These are phyloP conservation scores for Phortica magna DNA, from an alignment of 2,888 invertebrate genomes.

Conservation along the genomic window DNA sequence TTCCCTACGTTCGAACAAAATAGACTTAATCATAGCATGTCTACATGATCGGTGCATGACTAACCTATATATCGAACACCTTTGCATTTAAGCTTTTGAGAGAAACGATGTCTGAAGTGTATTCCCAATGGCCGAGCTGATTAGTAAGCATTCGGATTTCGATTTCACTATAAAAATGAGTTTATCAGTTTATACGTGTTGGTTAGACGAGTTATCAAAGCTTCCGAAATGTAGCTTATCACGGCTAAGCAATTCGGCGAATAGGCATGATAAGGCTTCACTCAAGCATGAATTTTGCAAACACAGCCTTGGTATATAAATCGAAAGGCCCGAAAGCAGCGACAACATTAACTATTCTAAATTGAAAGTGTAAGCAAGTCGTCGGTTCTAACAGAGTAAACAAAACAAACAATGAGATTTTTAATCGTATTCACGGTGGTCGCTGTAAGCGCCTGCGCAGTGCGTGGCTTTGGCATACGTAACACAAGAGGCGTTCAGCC, in stretches of 20 bases:
- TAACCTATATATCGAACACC: slow-evolving; percentile 47
- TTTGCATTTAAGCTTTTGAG: background rate
- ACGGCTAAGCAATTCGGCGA: slow-evolving; percentile 41
- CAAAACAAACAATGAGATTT: slow-evolving; percentile 49
- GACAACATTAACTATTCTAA: slow-evolving; percentile 44
- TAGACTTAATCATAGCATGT: too few relatives aligned
- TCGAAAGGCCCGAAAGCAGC: slow-evolving; percentile 35
- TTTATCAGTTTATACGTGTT: slow-evolving; percentile 47
- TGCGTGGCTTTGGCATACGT: slow-evolving; percentile 40
- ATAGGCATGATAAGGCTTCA: background rate
- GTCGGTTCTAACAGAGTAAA: background rate
- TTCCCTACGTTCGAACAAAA: background rate
- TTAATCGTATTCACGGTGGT: slow-evolving; percentile 33
- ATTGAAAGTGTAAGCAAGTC: slow-evolving; percentile 2
- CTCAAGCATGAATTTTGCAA: background rate
- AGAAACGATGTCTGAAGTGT: background rate
- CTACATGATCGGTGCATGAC: slow-evolving; percentile 47
- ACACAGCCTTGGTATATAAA: slow-evolving; percentile 53
- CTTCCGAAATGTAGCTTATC: slow-evolving; percentile 54
- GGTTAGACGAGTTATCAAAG: slow-evolving; percentile 54
- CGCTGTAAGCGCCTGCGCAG: slow-evolving; percentile 35
- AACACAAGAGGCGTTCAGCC: slow-evolving; percentile 34
- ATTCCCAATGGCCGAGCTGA: slow-evolving; percentile 16
- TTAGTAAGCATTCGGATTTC: slow-evolving; percentile 19
- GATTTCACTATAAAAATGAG: slow-evolving; percentile 1